Percentiles rank a stretch among this genome's conserved stretches.
Conservation (phyloP, 2,888 invertebrate species). For the Meta bourneti region DNA sequence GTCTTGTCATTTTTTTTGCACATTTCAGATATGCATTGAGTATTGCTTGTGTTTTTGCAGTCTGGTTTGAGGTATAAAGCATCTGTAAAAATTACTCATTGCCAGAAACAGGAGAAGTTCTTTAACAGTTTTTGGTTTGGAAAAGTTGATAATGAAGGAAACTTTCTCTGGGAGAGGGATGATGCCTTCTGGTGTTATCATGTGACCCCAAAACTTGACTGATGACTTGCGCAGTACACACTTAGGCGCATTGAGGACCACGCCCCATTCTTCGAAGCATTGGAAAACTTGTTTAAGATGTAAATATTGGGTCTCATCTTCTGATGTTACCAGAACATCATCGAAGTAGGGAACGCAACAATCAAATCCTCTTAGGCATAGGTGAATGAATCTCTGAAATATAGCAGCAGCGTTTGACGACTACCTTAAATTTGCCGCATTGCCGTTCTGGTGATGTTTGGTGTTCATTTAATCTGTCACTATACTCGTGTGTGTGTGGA, state of each 20-base stretch:
- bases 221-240: not conserved
- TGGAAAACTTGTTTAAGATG: slow-evolving; percentile 45
- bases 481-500: too few species aligned
- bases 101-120: slow-evolving; percentile 66
- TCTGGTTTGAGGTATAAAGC: slow-evolving; percentile 57
- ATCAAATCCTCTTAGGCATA: slow-evolving; percentile 40
- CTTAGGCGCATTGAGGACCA: not conserved
- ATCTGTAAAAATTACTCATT: slow-evolving; percentile 60
- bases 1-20: slow-evolving; percentile 3
- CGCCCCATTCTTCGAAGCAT: too few species aligned
- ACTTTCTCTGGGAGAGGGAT: slow-evolving; percentile 47
- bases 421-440: too few species aligned
- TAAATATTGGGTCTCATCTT: slow-evolving; percentile 20
- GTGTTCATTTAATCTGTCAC: too few species aligned
- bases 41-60: slow-evolving; percentile 9
- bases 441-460: too few species aligned
- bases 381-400: too few species aligned
- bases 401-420: too few species aligned
- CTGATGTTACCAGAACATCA: slow-evolving; percentile 44
- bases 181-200: slow-evolving; percentile 4
- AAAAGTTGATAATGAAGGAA: slow-evolving; percentile 47
- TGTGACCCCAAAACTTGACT: slow-evolving; percentile 49
- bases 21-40: slow-evolving; percentile 17
- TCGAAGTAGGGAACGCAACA: slow-evolving; percentile 41
- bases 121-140: slow-evolving; percentile 15